A percentile compares a stretch with the other conserved stretches of the same genome.
Evolutionary conservation across 2,888 invertebrate genomes (phyloP).

Genomic region (Tetragonula carbonaria): DNA sequence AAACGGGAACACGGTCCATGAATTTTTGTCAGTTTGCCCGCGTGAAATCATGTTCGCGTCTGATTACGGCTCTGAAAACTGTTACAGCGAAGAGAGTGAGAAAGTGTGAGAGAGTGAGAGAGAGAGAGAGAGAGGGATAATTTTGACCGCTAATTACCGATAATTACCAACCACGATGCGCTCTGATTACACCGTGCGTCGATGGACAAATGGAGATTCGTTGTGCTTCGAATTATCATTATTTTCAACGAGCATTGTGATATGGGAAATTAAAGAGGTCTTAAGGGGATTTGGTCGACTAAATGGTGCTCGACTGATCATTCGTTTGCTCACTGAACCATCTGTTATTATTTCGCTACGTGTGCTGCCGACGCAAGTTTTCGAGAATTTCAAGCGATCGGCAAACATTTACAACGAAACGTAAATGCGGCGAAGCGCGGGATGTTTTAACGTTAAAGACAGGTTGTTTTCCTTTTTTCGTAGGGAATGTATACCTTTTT

Average conservation of each 20-base stretch:
- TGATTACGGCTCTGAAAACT: not conserved
- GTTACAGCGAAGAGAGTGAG: not conserved
- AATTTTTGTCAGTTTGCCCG: not conserved
- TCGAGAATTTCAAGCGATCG: not conserved
- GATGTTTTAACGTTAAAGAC: not conserved
- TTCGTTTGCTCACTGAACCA: not conserved
- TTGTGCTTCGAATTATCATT: conserved; percentile 27
- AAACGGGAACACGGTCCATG: not conserved
- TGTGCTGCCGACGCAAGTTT: too few species aligned
- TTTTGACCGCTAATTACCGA: conserved; percentile 49
- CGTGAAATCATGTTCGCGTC: conserved; percentile 20
- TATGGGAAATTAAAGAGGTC: conserved; percentile 26
- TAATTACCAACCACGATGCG: conserved; percentile 43
- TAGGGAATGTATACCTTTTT: not conserved
- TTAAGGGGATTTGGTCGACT: not conserved
- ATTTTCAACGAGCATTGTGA: conserved; percentile 19
- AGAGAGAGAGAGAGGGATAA: not conserved
- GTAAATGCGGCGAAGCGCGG: not conserved
- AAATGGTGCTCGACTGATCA: conserved; percentile 4
- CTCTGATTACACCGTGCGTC: conserved; percentile 41
- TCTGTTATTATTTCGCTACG: not conserved
- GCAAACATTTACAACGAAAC: not conserved
- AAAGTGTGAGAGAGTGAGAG: not conserved
- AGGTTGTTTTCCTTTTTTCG: not conserved
- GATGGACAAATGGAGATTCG: conserved; percentile 2